Base-by-base conservation (phyloP, 64 coral and sea anemone species). In the Actinia tenebrosa region DNA sequence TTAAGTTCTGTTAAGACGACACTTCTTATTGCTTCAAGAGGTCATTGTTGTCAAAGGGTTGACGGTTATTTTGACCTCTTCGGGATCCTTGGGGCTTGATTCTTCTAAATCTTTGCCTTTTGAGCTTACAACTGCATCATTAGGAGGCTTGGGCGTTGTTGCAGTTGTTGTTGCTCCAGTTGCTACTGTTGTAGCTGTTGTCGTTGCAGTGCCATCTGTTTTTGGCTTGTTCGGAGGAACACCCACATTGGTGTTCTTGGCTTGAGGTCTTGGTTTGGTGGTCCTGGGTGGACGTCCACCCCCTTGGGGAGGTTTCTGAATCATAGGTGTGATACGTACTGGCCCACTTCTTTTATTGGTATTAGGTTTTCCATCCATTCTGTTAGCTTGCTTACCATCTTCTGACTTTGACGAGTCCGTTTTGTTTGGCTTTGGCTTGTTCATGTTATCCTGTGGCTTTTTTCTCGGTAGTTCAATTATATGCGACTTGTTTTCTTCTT, bases 371-470 rank as follows among this genome's bases (percentile, higher is more conserved):
- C 90, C 90, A 92, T 92, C 86, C 59, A 63, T 77, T 58, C 86
- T 83, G 62, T 59, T 59, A 23, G 78, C 16, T 92, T 87, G 86
- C 46, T 55, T 92, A 37, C 45, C 45, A 82, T 92, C 90, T 71
- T 87, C 90, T 82, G 75, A 79, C 62, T 92, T 92, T 80, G 89
- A 22, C 42, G 79, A 80, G 53, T 91, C 89, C 78, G 45, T 26
- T 86, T 91, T 91, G 62, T 59, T 92, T 87, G 84, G 86, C 85
- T 92, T 92, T 87, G 90, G 86, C 86, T 79, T 92, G 84, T 87
- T 92, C 42, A 37, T 86, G 80, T 47, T 83, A 62, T 85, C 83
- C 46, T 58, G n/a, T 77, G 79, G 84, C 79, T 64, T 87, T 52
- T 92, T 92, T 87, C 90, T 83, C 64, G 85, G 78, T 92, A 81